Evolutionary conservation across 2,888 invertebrate species (phyloP), one percentile per base, ranked within the genome.

Genomic region (Ametastegia equiseti): DNA sequence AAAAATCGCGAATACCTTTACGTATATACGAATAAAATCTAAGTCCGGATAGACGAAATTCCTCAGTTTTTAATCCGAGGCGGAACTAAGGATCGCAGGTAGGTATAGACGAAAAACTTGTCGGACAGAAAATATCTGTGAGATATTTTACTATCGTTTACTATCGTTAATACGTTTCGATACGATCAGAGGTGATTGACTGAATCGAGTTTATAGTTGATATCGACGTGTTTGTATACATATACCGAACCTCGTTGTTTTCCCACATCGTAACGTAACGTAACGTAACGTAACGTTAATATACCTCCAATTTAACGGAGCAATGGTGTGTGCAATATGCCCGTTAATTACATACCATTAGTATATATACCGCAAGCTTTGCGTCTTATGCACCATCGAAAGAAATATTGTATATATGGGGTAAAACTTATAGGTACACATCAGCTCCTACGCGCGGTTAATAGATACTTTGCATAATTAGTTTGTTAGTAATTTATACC

Each of bases 401-500:
- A 47, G 23, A 47, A 47, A 47, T 47, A 19, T n/a, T 19, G 15
- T 54, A 4, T 6, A 1, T 1, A 63, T 7, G 11, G 30, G 27
- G 27, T 9, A 27, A 27, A 27, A 6, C 1, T n/a, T n/a, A n/a
- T n/a, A 60, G 6, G 5, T 0, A 27, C 19, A 19, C 13, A 60
- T 9, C 27, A 27, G 30, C 30, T 19, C n/a, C 11, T 30, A 9
- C 63, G 30, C 19, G 15, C 73, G 54, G 33, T 54, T 75, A 54
- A 75, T 75, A 54, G 54, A 75, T 75, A 75, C 36, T 75, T 75
- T 54, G 54, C 75, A 75, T 75, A 54, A 75, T 75, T 75, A 75
- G 73, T 75, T 75, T 75, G 54, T 33, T 36, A 30, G 73, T 75
- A 33, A 54, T 75, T 75, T 75, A 75, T 54, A 33, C 2, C 33